Conservation (phyloP, 2,113 vertebrate genomes). For the Carlito syrichta region DNA sequence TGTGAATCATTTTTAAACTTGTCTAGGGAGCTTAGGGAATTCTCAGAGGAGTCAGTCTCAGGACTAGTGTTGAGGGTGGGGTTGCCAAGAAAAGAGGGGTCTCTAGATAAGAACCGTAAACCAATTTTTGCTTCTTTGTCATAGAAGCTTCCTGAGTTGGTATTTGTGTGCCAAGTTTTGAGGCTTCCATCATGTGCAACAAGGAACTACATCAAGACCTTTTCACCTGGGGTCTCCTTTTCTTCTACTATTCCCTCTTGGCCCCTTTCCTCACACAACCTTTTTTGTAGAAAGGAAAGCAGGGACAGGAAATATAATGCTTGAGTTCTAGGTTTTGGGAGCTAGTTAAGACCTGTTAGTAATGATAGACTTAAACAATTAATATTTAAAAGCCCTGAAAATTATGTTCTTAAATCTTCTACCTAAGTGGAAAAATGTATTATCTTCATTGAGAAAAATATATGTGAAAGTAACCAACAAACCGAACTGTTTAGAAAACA, state of each 20-base stretch:
- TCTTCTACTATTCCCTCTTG: neutral
- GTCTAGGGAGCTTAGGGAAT: neutral
- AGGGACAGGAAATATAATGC: neutral
- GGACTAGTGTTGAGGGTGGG: neutral
- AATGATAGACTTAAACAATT: neutral
- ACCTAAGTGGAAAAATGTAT: neutral
- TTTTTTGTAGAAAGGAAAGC: neutral
- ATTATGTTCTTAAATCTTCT: conserved; percentile 8
- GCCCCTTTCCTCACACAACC: neutral
- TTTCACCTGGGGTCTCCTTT: neutral
- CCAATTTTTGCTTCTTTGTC: neutral
- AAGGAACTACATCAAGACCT: neutral
- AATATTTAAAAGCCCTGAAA: neutral
- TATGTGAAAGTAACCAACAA: neutral
- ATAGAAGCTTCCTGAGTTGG: neutral
- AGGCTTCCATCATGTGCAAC: too few relatives aligned
- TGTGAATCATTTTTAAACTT: neutral
- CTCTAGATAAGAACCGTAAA: too few relatives aligned
- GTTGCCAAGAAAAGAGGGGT: neutral
- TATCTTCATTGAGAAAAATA: conserved; percentile 25
- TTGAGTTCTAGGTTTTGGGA: neutral
- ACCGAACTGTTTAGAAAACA: neutral
- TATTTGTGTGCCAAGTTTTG: neutral
- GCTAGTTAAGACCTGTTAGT: neutral
- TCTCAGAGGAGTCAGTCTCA: neutral